Conservation (phyloP, 2,888 invertebrate genomes). For the Andrena bicolor region DNA sequence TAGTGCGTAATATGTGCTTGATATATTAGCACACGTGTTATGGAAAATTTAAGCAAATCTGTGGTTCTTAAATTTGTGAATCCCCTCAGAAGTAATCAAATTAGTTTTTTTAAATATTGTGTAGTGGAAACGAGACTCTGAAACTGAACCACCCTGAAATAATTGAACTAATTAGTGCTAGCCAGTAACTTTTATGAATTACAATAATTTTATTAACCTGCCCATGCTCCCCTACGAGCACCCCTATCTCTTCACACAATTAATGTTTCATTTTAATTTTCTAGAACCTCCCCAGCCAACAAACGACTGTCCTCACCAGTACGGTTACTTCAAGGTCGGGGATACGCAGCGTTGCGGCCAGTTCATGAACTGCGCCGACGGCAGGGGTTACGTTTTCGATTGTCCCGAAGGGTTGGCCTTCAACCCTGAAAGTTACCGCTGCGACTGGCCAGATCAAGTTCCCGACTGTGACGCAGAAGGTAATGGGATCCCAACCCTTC, state of each 20-base stretch:
- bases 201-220: too few relatives aligned
- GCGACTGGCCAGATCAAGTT: constrained; percentile 96
- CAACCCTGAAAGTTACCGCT: constrained; percentile 90
- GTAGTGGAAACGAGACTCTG: too few relatives aligned
- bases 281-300: constrained; percentile 90
- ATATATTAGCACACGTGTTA: too few relatives aligned
- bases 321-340: constrained; percentile 92
- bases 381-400: constrained; percentile 90
- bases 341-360: constrained; percentile 90
- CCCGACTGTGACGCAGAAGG: constrained; percentile 93
- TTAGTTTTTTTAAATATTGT: too few relatives aligned
- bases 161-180: too few relatives aligned
- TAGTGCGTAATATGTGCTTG: too few relatives aligned
- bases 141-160: too few relatives aligned
- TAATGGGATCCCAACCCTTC: constrained; percentile 76
- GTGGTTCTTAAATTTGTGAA: too few relatives aligned
- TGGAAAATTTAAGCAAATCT: too few relatives aligned
- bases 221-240: not conserved
- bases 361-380: constrained; percentile 93
- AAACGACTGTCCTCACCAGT: constrained; percentile 93
- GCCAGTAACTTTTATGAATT: too few relatives aligned
- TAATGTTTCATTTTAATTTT: not conserved
- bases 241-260: not conserved
- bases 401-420: constrained; percentile 95
- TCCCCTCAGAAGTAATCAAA: too few relatives aligned